Percentiles rank a stretch among this genome's conserved stretches.
Evolutionary conservation across 2,888 invertebrate species (phyloP).

Genomic region (Acleris cristana): DNA sequence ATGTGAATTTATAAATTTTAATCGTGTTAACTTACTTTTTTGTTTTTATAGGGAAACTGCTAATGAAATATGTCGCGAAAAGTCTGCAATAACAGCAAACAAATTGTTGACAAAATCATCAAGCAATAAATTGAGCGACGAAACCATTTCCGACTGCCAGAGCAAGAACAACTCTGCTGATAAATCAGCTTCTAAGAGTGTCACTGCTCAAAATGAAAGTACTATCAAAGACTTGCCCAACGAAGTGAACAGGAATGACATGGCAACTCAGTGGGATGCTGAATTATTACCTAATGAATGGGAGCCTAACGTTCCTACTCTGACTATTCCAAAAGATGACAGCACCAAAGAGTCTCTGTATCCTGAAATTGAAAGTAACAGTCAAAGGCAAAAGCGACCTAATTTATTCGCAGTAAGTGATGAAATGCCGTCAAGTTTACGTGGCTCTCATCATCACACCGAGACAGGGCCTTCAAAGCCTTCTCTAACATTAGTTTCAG

Average conservation of each 20-base stretch:
- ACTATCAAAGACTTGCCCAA: constrained; percentile 44
- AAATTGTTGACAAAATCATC: constrained; percentile 51
- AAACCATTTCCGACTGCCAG: constrained; percentile 24
- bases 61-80: constrained; percentile 74
- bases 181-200: constrained; percentile 41
- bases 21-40: neutral
- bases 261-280: constrained; percentile 72
- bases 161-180: constrained; percentile 38
- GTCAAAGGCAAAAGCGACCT: constrained; percentile 58
- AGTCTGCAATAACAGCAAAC: constrained; percentile 53
- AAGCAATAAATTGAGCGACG: constrained; percentile 13
- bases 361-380: constrained; percentile 52
- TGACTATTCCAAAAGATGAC: constrained; percentile 61
- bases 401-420: constrained; percentile 76
- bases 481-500: constrained; percentile 69
- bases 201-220: constrained; percentile 29
- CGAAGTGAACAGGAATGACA: constrained; percentile 54
- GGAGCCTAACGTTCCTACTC: constrained; percentile 60
- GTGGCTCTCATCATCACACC: constrained; percentile 51
- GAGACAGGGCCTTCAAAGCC: constrained; percentile 53
- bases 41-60: constrained; percentile 64
- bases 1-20: neutral
- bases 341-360: constrained; percentile 52
- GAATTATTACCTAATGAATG: constrained; percentile 62
- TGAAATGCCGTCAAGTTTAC: constrained; percentile 74